phyloP scores from a whole-genome alignment of 2,797 vertebrate species.

The Arnoldichthys spilopterus region DNA sequence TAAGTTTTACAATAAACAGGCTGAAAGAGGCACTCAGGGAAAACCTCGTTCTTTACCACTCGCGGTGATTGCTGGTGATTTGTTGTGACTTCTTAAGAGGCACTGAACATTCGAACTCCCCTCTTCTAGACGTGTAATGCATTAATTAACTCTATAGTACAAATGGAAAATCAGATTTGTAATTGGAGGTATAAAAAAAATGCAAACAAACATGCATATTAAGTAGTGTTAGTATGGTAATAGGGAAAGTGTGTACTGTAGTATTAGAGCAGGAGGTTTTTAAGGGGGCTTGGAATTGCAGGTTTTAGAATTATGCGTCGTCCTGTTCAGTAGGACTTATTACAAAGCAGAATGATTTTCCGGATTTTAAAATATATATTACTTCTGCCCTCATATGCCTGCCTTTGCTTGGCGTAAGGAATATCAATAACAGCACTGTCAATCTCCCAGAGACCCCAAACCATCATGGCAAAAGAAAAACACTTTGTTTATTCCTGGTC shows the following conservation, averaged over 20 bases:
- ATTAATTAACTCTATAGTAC: neutral
- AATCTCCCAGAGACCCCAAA: neutral
- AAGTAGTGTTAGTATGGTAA: neutral
- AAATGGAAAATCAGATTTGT: neutral
- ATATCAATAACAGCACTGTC: neutral
- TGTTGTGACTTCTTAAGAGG: slow-evolving; percentile 5
- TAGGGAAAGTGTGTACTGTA: neutral
- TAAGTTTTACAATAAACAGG: slow-evolving; percentile 17
- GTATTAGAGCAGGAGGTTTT: neutral
- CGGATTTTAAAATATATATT: neutral
- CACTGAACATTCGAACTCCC: neutral
- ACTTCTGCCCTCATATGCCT: no score
- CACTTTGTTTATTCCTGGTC: no score
- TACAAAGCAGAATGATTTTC: neutral
- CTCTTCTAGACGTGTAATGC: neutral
- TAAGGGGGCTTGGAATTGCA: neutral
- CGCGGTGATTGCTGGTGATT: slow-evolving; percentile 1
- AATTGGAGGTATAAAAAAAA: neutral
- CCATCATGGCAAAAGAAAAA: no score
- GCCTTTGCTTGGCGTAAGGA: no score
- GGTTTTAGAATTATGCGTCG: neutral
- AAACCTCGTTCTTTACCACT: slow-evolving; percentile 7
- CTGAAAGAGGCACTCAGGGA: slow-evolving; percentile 2
- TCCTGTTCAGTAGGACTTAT: neutral
- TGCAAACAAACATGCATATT: no score